Base-by-base conservation (phyloP, 2,888 invertebrate species). In the Synanthedon myopaeformis region DNA sequence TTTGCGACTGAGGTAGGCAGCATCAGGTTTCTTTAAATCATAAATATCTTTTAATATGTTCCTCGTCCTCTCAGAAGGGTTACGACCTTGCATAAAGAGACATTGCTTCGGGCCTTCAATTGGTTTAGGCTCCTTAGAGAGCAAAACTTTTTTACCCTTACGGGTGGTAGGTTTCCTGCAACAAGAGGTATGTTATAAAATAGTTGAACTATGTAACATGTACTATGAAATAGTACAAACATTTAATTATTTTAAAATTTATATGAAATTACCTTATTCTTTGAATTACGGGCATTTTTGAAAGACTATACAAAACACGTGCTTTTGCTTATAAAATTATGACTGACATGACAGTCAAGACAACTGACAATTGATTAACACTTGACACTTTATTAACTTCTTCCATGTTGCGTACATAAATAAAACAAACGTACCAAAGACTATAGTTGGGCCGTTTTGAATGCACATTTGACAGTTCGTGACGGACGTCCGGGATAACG, bases 141-240 rank as follows among this genome's bases (percentile, higher is more conserved):
- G 84, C 52, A 99, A 80, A 13, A 93, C 91, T 66, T 94, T 93
- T 77, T 97, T 98, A 17, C 96, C 97, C 74, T 91, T 93, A 51
- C 94, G 93, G 51, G 96, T 96, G 64, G 92, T 94, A 0, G 97
- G 95, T 89, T 97, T 97, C 61, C 96, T 97, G 76, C 2, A 88
- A 82, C 69, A 41, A 49, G 12, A 5, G 8, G 50, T 41, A 28
- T 17, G 6, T 52, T 10, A 45, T 17, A 12, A 49, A 6, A 52
- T 23, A 5, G 10, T 42, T 14, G 28, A 5, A 49, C 14, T 23
- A 23, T 23, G 5, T 5, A 23, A 23, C 23, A 23, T 23, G 5
- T 23, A 35, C 35, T 52, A 13, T n/a, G 35, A 41, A 41, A 41
- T 12, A 42, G 11, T 12, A 8, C 45, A 12, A 45, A 45, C 11